These are phyloP conservation scores for Cyphomyrus discorhynchus DNA, from an alignment of 2,113 vertebrate genomes.

Conservation along the genomic window DNA sequence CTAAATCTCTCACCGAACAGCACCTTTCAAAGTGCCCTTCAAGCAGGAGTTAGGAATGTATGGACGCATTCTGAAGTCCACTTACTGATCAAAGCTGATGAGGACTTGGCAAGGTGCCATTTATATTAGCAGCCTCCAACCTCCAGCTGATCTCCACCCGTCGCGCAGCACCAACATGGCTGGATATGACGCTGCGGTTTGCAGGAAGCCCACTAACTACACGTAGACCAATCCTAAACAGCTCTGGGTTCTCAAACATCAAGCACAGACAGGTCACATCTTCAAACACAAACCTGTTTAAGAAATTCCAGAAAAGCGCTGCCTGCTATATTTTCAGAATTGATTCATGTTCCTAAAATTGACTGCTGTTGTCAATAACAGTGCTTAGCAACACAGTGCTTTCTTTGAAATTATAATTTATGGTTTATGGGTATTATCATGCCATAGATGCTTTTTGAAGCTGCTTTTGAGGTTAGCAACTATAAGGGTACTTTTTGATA, in stretches of 20 bases:
- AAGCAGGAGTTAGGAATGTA: background rate
- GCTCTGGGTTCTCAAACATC: slow-evolving; percentile 35
- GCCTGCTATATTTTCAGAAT: slow-evolving; percentile 33
- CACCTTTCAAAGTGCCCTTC: background rate
- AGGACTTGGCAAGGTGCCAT: background rate
- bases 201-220: background rate
- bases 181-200: background rate
- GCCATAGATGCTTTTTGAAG: slow-evolving; percentile 22
- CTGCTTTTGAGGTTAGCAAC: slow-evolving; percentile 33
- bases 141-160: background rate
- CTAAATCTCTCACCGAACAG: background rate
- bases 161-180: background rate
- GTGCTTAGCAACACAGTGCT: slow-evolving; percentile 37
- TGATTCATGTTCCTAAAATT: slow-evolving; percentile 41
- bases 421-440: slow-evolving; percentile 43
- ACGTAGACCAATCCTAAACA: background rate
- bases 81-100: background rate
- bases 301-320: slow-evolving; percentile 31
- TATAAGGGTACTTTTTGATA: slow-evolving; percentile 37
- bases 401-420: slow-evolving; percentile 52
- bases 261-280: slow-evolving; percentile 45
- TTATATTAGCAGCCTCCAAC: background rate
- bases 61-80: background rate
- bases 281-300: slow-evolving; percentile 49
- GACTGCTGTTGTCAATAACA: slow-evolving; percentile 49